Percentiles rank a stretch among this genome's conserved stretches.
These are phyloP conservation scores for Anolis sagrei DNA, from an alignment of 2,113 vertebrate genomes.

Conservation along the genomic window DNA sequence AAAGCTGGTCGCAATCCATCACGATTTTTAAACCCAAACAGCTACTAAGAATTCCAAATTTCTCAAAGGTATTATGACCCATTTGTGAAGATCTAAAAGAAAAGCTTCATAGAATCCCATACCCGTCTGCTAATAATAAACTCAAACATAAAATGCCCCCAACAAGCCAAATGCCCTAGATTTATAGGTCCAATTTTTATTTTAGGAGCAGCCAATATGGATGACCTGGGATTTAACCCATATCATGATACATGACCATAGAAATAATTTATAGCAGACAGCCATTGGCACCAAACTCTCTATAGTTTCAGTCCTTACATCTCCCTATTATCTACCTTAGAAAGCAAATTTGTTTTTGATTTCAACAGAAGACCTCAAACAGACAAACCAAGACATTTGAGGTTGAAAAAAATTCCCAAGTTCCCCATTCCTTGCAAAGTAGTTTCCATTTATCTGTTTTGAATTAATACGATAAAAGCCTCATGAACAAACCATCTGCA, in stretches of 20 bases:
- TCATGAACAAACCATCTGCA: conserved; percentile 15
- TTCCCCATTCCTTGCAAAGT: conserved; percentile 15
- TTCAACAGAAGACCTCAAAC: conserved; percentile 8
- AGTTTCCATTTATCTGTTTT: conserved; percentile 33
- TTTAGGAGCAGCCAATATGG: not conserved
- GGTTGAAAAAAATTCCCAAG: conserved; percentile 22
- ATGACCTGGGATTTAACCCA: not conserved
- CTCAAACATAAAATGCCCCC: not conserved
- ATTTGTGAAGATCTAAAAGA: not conserved
- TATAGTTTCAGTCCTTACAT: not conserved
- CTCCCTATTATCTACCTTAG: conserved; percentile 4
- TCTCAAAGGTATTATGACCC: not conserved
- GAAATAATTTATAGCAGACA: conserved; percentile 29
- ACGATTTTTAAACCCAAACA: not conserved
- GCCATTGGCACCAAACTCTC: not conserved
- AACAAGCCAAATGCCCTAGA: not conserved
- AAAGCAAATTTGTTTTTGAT: conserved; percentile 24
- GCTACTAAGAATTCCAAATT: not conserved
- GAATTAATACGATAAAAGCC: conserved; percentile 32
- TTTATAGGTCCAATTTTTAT: not conserved
- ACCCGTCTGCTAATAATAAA: not conserved
- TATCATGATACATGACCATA: conserved; percentile 17
- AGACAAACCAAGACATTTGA: conserved; percentile 4
- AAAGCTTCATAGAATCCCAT: not conserved
- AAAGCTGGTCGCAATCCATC: not conserved